phyloP scores from a whole-genome alignment of 2,888 invertebrate genomes.

The Sarcophaga carnaria region DNA sequence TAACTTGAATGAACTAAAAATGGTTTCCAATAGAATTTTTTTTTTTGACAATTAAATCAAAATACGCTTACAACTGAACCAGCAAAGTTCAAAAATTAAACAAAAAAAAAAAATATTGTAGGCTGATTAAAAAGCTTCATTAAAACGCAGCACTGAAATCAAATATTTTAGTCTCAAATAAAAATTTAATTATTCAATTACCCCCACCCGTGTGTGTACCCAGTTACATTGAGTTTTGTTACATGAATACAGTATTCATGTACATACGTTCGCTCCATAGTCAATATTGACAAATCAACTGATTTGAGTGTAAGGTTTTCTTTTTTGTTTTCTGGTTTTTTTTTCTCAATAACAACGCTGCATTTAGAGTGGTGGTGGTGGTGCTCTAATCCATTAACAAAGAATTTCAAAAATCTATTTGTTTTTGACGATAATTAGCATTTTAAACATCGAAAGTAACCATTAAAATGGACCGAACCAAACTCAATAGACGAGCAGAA shows the following conservation, averaged over 20 bases:
- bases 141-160: too few species aligned
- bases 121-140: too few species aligned
- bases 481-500: constrained; percentile 3
- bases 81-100: too few species aligned
- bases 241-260: too few species aligned
- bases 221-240: too few species aligned
- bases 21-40: neutral
- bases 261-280: too few species aligned
- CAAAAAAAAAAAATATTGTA: too few species aligned
- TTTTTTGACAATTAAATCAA: too few species aligned
- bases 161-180: too few species aligned
- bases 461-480: constrained; percentile 40
- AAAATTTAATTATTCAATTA: neutral
- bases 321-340: neutral
- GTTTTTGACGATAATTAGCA: constrained; percentile 39
- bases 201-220: neutral
- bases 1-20: neutral
- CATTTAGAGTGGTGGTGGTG: constrained; percentile 14
- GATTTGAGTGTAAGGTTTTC: neutral
- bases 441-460: constrained; percentile 56
- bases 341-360: neutral
- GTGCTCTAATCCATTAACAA: constrained; percentile 42
- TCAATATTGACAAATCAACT: too few species aligned
- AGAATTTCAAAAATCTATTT: constrained; percentile 34
- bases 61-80: too few species aligned